Percentiles rank a stretch among this genome's conserved stretches.
Conservation (phyloP, 2,888 invertebrate genomes). For the Tenthredo notha region DNA sequence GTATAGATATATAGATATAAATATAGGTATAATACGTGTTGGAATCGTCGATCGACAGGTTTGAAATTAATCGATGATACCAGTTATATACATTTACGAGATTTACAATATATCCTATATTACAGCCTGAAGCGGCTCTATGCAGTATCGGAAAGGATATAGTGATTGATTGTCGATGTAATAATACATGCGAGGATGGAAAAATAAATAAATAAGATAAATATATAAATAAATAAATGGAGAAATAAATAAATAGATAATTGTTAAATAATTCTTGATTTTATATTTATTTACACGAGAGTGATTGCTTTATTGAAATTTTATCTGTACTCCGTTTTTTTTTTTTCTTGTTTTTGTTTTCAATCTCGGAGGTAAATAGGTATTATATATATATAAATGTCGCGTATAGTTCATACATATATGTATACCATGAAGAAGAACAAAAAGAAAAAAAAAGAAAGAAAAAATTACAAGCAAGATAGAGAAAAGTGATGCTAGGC, state of each 20-base stretch:
- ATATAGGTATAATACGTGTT: background rate
- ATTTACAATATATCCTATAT: background rate
- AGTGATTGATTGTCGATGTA: background rate
- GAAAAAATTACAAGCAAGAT: background rate
- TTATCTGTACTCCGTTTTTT: too few relatives aligned
- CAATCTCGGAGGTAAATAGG: background rate
- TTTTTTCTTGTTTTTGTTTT: background rate
- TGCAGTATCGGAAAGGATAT: background rate
- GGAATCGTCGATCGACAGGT: background rate
- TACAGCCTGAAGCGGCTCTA: background rate
- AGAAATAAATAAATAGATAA: background rate
- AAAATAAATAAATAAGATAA: background rate
- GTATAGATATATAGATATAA: background rate
- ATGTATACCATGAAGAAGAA: background rate
- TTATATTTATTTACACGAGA: background rate
- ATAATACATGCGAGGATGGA: background rate
- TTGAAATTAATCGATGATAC: conserved; percentile 30
- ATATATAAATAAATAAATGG: background rate
- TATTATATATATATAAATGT: background rate
- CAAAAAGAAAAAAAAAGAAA: background rate
- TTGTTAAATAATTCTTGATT: background rate
- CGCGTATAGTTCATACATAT: too few relatives aligned
- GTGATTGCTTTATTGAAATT: background rate
- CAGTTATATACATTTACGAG: background rate
- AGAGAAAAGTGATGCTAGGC: background rate